Evolutionary conservation across 2,888 invertebrate genomes (phyloP).

Genomic region (Pseudococcus longispinus): DNA sequence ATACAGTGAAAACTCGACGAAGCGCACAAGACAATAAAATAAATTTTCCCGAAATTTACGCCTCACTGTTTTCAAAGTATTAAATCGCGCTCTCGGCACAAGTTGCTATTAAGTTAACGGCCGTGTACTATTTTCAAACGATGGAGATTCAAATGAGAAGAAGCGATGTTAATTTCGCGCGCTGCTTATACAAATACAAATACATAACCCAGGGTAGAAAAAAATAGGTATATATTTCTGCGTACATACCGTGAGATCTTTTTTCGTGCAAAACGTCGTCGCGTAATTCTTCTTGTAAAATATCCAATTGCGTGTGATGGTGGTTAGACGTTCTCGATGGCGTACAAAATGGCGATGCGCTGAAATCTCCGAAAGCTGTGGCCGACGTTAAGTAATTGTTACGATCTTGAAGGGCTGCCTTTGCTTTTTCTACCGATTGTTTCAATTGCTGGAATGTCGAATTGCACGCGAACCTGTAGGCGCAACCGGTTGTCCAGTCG

Average conservation of each 20-base stretch:
- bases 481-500: slow-evolving; percentile 63
- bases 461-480: slow-evolving; percentile 77
- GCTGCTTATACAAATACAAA: background rate
- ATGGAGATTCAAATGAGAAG: slow-evolving; percentile 10
- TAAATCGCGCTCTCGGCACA: slow-evolving; percentile 51
- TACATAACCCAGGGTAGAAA: background rate
- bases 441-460: slow-evolving; percentile 89
- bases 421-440: slow-evolving; percentile 89
- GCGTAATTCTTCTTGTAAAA: slow-evolving; percentile 57
- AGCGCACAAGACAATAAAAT: slow-evolving; percentile 56
- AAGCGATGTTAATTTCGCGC: slow-evolving; percentile 10
- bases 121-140: slow-evolving; percentile 1
- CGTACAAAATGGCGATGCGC: slow-evolving; percentile 60
- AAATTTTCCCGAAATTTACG: slow-evolving; percentile 56
- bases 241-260: slow-evolving; percentile 52
- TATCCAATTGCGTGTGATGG: slow-evolving; percentile 57
- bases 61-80: slow-evolving; percentile 56
- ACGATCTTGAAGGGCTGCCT: slow-evolving; percentile 81
- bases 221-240: background rate
- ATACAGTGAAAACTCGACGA: slow-evolving; percentile 51
- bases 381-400: slow-evolving; percentile 75
- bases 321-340: slow-evolving; percentile 58
- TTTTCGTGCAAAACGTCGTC: slow-evolving; percentile 55
- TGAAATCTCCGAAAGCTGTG: slow-evolving; percentile 73
- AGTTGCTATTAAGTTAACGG: slow-evolving; percentile 52